Base-by-base conservation (phyloP, 2,888 invertebrate genomes). In the Caprella mutica region DNA sequence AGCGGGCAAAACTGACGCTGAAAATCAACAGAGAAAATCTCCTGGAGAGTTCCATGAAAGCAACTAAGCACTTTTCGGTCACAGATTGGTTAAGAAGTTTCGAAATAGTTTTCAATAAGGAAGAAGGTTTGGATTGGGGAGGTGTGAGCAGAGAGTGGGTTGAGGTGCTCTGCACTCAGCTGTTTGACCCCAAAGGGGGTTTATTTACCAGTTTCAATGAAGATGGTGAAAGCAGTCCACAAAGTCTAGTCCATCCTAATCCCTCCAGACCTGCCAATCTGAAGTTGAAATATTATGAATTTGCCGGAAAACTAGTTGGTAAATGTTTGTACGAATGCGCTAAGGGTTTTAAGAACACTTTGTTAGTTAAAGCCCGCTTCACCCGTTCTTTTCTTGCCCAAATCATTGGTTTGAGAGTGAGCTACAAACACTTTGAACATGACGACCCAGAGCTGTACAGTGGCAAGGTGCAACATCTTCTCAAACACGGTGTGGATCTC, bases 401-500 rank as follows among this genome's bases (percentile, higher is more conserved):
- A 77, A 81, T 94, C 65, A 93, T 93, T 69, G 94, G 93, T 19
- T 80, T 93, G 33, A 75, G 92, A 62, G 91, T 93, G 61, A 89
- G 91, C 72, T 92, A 90, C 71, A 91, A 89, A 86, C 89, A 93
- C 73, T 93, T 93, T 74, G 92, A 93, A 71, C 90, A 91, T 74
- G 93, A 94, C 71, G 93, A 93, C 75, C 92, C 93, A 0, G 92
- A 92, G 73, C 76, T 93, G 58, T 93, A 90, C 75, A 75, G 90
- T 63, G 84, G 86, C n/a, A 93, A 93, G 77, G 84, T 93, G 42
- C 89, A 89, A 71, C 93, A 91, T 73, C 84, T 94, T 65, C 75
- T 91, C 67, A 91, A 93, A 69, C 87, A 92, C 65, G 87, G 91
- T 74, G 81, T 92, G 65, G 88, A 89, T 71, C 84, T 84, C 55